phyloP scores from a whole-genome alignment of 1,140 invertebrate genomes.

The Thaumatotibia leucotreta region DNA sequence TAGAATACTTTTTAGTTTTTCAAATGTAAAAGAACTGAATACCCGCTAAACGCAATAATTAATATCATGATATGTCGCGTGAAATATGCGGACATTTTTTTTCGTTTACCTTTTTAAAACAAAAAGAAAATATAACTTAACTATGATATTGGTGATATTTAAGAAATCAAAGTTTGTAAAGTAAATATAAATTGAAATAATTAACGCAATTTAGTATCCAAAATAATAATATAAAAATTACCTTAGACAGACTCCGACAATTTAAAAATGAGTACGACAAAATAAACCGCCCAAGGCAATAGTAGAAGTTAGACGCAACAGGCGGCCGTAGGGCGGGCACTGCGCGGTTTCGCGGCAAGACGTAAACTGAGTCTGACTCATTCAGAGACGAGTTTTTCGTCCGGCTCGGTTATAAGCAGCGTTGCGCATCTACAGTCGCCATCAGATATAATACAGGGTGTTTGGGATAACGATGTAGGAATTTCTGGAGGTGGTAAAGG shows the following conservation, averaged over 20 bases:
- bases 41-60: too few relatives aligned
- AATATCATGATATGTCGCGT: too few relatives aligned
- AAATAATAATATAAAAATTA: background rate
- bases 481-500: too few relatives aligned
- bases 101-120: too few relatives aligned
- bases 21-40: too few relatives aligned
- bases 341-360: conserved; percentile 8
- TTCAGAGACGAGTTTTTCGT: background rate
- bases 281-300: background rate
- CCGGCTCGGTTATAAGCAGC: background rate
- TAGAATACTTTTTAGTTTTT: too few relatives aligned
- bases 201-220: too few relatives aligned
- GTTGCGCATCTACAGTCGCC: conserved; percentile 6
- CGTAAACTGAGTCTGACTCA: conserved; percentile 6
- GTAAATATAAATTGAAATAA: background rate
- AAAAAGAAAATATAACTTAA: too few relatives aligned
- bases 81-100: too few relatives aligned
- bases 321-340: background rate
- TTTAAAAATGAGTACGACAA: background rate
- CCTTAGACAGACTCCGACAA: background rate
- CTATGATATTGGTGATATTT: too few relatives aligned
- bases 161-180: background rate
- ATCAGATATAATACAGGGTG: too few relatives aligned
- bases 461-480: too few relatives aligned
- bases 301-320: background rate